Base-by-base conservation (phyloP, 1,140 invertebrate species). In the Brachionus koreanus region DNA sequence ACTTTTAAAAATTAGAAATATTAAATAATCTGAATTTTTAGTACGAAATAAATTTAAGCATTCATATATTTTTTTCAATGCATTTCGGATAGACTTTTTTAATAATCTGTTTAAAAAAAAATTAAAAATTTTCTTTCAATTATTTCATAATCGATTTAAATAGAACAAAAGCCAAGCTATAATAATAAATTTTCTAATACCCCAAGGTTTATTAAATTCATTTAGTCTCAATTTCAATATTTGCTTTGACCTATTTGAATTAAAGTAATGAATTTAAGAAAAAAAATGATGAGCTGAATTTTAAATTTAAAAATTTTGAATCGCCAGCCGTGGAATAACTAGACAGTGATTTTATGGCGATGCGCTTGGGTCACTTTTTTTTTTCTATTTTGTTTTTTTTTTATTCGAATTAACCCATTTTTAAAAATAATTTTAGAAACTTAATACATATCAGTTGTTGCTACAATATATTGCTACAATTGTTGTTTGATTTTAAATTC, bases 341-440 rank as follows among this genome's bases (percentile, higher is more conserved):
- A 65, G 29, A 33, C 25, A 57, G 49, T 57, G 49, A 29, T 57
- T 19, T 16, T 57, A 23, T 57, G 49, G 49, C 49, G 65, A 69
- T 69, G 65, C 65, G 65, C 35, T 37, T 69, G 65, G 65, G 65
- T 69, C 65, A 69, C 37, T 69, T 69, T 69, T 35, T 37, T 69
- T 69, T 16, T 16, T 1, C 6, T 1, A n/a, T n/a, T n/a, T n/a
- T n/a, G n/a, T n/a, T 57, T 6, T n/a, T 12, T 46, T 46, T 46
- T 5, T 29, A 29, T 29, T 57, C 49, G 63, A 65, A 65, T 39
- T 69, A 69, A 69, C 65, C 65, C 65, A 69, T 69, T 69, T 69
- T 69, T 69, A 16, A 57, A 57, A 37, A 39, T 39, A 19, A 69
- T n/a, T 37, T 69, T 69, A 37, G 35, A 37, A 69, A 69, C 65